Conservation (phyloP, 2,113 vertebrate species). For the Sclerurus mexicanus region DNA sequence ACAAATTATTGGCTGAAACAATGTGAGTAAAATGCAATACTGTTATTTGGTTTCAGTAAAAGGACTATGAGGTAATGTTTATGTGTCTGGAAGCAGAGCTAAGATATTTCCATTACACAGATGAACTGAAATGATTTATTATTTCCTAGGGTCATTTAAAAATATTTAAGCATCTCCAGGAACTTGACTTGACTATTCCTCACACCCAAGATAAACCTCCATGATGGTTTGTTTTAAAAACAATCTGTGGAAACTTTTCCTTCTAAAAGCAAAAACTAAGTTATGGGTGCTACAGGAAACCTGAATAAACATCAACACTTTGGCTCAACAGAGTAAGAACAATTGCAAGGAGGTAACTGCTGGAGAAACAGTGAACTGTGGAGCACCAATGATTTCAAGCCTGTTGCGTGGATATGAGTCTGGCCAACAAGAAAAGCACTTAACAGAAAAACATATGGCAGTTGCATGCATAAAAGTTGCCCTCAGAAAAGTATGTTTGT, state of each 20-base stretch:
- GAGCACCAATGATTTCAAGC: not conserved
- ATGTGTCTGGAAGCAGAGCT: not conserved
- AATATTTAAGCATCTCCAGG: not conserved
- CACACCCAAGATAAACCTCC: constrained; percentile 12
- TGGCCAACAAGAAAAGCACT: not conserved
- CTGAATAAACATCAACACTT: not conserved
- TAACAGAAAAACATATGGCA: not conserved
- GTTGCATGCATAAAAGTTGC: fast-evolving
- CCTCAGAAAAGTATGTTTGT: not conserved
- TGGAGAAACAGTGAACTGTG: not conserved
- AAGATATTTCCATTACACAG: not conserved
- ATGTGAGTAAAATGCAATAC: not conserved
- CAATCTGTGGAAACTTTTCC: constrained; percentile 24
- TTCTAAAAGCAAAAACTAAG: not conserved
- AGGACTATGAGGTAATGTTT: constrained; percentile 20
- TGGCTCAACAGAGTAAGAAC: not conserved
- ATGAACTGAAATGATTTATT: constrained; percentile 36
- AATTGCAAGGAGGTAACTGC: not conserved
- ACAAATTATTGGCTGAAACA: not conserved
- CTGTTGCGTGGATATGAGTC: not conserved
- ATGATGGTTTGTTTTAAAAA: not conserved
- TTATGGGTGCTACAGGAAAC: constrained; percentile 11
- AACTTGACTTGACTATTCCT: constrained; percentile 5
- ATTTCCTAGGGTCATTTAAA: constrained; percentile 28
- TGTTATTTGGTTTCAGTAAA: not conserved